These are phyloP conservation scores for Drosophila simulans DNA, from an alignment of 1,140 invertebrate genomes.

Conservation along the genomic window DNA sequence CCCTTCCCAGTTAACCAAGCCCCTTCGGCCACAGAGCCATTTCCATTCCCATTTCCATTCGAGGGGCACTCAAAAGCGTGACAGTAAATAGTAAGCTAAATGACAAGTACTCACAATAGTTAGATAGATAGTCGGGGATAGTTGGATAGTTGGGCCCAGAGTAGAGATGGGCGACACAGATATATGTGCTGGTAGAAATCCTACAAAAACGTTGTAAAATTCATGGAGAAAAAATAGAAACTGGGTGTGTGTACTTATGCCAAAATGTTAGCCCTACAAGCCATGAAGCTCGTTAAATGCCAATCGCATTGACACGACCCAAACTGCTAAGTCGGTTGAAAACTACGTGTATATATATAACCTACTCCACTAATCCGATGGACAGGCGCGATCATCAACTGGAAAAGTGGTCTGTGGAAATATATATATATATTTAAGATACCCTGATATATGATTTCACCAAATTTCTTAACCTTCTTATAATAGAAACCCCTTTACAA, in stretches of 20 bases:
- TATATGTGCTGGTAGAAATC: slow-evolving; percentile 47
- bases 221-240: slow-evolving; percentile 24
- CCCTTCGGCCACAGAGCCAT: slow-evolving; percentile 39
- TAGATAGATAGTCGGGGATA: slow-evolving; percentile 69
- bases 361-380: slow-evolving; percentile 24
- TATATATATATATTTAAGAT: no score
- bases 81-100: slow-evolving; percentile 82
- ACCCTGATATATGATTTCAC: neutral
- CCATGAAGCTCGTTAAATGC: slow-evolving; percentile 74
- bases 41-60: slow-evolving; percentile 38
- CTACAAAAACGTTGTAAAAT: slow-evolving; percentile 9
- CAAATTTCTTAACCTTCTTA: neutral
- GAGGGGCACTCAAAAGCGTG: slow-evolving; percentile 76
- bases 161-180: slow-evolving; percentile 59
- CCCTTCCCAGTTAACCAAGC: slow-evolving; percentile 60
- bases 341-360: slow-evolving; percentile 15
- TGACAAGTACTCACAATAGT: slow-evolving; percentile 77
- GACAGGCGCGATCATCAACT: slow-evolving; percentile 44
- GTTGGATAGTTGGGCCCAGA: slow-evolving; percentile 47
- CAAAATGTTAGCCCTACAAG: slow-evolving; percentile 76
- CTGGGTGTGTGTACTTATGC: slow-evolving; percentile 78
- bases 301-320: slow-evolving; percentile 77
- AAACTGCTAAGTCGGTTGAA: slow-evolving; percentile 55
- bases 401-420: slow-evolving; percentile 8
- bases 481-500: neutral